Conservation (phyloP, 2,888 invertebrate genomes). For the Sepiola atlantica region DNA sequence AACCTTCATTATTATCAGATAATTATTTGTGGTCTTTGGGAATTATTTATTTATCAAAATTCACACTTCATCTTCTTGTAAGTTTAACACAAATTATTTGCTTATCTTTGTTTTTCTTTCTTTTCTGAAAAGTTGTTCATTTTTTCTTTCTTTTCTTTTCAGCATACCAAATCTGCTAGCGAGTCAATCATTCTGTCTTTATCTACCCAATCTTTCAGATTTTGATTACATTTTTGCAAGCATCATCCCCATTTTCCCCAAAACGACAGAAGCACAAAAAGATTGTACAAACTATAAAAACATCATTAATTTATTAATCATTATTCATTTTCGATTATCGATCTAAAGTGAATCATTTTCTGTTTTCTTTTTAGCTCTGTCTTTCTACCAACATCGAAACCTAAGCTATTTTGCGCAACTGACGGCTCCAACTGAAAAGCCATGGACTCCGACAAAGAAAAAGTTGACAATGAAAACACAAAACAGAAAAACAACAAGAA, state of each 20-base stretch:
- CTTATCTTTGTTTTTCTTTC: not conserved
- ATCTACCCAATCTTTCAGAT: not conserved
- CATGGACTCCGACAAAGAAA: not conserved
- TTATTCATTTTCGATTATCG: not conserved
- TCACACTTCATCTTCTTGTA: not conserved
- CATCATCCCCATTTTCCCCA: not conserved
- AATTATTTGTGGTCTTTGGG: not conserved
- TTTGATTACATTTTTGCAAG: not conserved
- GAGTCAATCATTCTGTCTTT: not conserved
- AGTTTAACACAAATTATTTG: not conserved
- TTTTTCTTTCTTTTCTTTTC: not conserved
- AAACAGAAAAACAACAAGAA: not conserved
- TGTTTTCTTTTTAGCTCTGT: not conserved
- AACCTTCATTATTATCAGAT: not conserved
- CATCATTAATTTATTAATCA: not conserved
- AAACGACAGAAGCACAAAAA: not conserved
- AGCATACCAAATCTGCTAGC: not conserved
- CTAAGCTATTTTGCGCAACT: not conserved
- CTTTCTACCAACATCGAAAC: not conserved
- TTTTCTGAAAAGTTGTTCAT: not conserved
- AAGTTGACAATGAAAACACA: not conserved
- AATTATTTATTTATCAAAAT: not conserved
- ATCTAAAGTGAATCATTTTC: not conserved
- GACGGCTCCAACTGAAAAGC: not conserved
- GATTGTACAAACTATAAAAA: not conserved